Evolutionary conservation across 2,888 invertebrate genomes (phyloP).

Genomic region (Agriopis leucophaearia): DNA sequence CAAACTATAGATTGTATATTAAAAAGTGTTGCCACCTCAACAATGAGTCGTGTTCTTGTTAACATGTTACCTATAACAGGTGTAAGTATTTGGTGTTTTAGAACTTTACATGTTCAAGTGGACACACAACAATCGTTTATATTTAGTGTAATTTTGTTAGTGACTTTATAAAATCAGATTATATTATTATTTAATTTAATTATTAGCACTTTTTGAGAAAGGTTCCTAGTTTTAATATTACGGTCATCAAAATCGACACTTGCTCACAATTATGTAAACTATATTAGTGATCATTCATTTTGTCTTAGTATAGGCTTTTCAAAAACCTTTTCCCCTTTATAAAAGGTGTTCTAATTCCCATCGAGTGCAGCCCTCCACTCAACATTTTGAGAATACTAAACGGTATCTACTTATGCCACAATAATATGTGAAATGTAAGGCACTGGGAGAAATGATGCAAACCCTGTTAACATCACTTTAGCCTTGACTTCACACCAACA

Average conservation of each 20-base stretch:
- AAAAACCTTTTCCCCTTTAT: neutral
- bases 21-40: neutral
- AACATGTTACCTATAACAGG: neutral
- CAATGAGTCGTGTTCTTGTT: too few relatives aligned
- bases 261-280: slow-evolving; percentile 4
- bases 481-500: too few relatives aligned
- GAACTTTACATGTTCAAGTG: neutral
- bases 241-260: neutral
- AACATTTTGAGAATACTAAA: too few relatives aligned
- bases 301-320: neutral
- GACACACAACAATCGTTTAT: neutral
- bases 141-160: neutral
- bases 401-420: too few relatives aligned
- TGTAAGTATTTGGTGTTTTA: neutral
- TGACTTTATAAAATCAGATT: slow-evolving; percentile 1
- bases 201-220: slow-evolving; percentile 4
- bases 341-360: neutral
- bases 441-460: too few relatives aligned
- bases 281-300: neutral
- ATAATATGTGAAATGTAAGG: too few relatives aligned
- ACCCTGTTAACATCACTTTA: too few relatives aligned
- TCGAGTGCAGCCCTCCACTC: neutral
- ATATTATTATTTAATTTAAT: neutral
- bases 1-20: neutral
- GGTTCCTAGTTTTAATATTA: slow-evolving; percentile 9